Evolutionary conservation across 2,888 invertebrate genomes (phyloP), one percentile per base, ranked within the genome.

Genomic region (Sarcophaga rosellei): DNA sequence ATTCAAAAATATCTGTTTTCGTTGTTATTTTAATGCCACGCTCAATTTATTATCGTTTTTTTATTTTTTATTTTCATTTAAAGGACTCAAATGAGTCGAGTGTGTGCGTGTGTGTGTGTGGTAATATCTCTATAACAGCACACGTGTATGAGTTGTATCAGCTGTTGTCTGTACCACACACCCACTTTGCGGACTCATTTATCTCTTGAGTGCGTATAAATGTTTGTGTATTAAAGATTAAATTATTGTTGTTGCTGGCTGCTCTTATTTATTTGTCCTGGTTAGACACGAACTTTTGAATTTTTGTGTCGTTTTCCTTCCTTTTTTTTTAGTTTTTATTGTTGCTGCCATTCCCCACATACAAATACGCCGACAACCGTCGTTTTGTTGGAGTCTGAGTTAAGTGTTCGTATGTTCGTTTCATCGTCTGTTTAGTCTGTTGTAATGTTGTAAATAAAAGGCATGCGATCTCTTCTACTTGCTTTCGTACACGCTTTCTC

Each of bases 231-330:
- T 53, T 12, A 53, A 53, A 53, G 17, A 1, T 15, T 17, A 53
- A 4, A 53, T 15, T 53, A 3, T 70, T 70, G 62, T 20, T 78
- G 63, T 47, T 75, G 72, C 61, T 57, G 63, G 21, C 35, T 76
- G 47, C 23, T 59, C 15, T 83, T 81, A 73, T 70, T 81, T 83
- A 61, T 68, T 84, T 84, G 80, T 66, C 78, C 81, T 84, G 83
- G 81, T 81, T 86, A 81, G 86, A 80, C 47, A 77, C 17, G 69
- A 74, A 78, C 61, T 81, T 81, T 70, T 74, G 20, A 15, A 70
- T 79, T 73, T 68, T 75, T 72, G 44, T 70, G 74, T 74, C 15
- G 17, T 8, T 45, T 62, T 35, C 1, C 35, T 74, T 21, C 20
- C 11, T 45, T 62, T 65, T 20, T 21, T 66, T 47, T 25, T 45